Base-by-base conservation (phyloP, 2,888 invertebrate genomes). In the Diadromus collaris region DNA sequence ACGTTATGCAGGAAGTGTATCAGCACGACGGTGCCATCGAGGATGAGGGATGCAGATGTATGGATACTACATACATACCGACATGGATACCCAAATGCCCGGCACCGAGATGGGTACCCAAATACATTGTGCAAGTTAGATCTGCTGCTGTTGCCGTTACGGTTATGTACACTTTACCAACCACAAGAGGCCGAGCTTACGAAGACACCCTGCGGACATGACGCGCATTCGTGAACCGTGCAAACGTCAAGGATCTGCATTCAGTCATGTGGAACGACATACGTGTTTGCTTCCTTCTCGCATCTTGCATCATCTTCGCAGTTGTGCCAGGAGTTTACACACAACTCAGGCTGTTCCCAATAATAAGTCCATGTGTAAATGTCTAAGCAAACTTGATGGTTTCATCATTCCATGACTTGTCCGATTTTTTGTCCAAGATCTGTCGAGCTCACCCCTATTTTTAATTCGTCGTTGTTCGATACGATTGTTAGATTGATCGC, bases 251-350 rank as follows among this genome's bases (percentile, higher is more conserved):
- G 38, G 21, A 19, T 48, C 56, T 65, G 64, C 58, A 58, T 65
- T 65, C 65, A 46, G 64, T 34, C 19, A 44, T 44, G 44, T 44
- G 29, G 21, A 32, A 6, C 27, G 64, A 24, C n/a, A 48, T 54
- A 71, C 70, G 61, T 51, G 70, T 48, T 51, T 48, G 34, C 48
- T 71, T 71, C 48, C 70, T n/a, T 27, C 41, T 16, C 56, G 46
- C 44, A 21, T 34, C 21, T 34, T 38, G 24, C 27, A 24, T 54
- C 67, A 38, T 56, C 67, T 41, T 41, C 16, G 54, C 34, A 54
- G 34, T 41, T 58, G 46, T 34, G 60, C 61, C 38, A 32, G 46
- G 16, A 32, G 21, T 58, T 44, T 13, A 13, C 51, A 16, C 2
- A 41, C 27, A 29, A 51, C 32, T 16, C 6, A 54, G n/a, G 46